phyloP scores from a whole-genome alignment of 2,113 vertebrate genomes.

The Elaphurus davidianus region DNA sequence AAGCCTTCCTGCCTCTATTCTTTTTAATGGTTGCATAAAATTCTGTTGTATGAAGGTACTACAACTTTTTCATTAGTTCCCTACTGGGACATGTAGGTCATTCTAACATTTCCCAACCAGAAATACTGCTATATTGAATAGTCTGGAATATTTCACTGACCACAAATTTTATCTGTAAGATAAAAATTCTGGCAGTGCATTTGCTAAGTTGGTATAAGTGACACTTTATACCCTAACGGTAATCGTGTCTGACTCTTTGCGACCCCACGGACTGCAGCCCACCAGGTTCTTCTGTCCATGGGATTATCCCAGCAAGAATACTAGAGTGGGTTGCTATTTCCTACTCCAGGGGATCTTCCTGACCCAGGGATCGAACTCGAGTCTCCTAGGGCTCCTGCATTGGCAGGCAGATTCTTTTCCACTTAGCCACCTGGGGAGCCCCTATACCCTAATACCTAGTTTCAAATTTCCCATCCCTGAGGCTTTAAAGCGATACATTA shows the following conservation, averaged over 20 bases:
- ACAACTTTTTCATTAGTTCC: background rate
- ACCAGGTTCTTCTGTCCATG: background rate
- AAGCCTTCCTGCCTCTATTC: background rate
- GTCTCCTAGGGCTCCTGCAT: background rate
- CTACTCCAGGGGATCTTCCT: background rate
- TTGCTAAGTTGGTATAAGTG: background rate
- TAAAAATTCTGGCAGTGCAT: background rate
- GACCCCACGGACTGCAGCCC: background rate
- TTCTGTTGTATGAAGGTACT: background rate
- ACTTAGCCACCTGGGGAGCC: background rate
- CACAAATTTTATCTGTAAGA: background rate
- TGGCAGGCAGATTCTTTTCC: background rate
- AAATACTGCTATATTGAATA: background rate
- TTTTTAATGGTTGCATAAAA: constrained; percentile 24
- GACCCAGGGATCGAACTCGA: background rate
- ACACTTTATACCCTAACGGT: background rate
- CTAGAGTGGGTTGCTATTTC: background rate
- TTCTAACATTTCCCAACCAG: background rate
- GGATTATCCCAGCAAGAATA: background rate
- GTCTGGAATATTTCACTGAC: background rate
- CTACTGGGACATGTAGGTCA: background rate
- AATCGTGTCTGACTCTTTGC: rapidly evolving
- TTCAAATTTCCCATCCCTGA: background rate
- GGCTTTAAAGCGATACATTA: background rate
- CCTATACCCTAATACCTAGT: background rate